phyloP scores from a whole-genome alignment of 2,113 vertebrate genomes.

The Alouatta palliata region DNA sequence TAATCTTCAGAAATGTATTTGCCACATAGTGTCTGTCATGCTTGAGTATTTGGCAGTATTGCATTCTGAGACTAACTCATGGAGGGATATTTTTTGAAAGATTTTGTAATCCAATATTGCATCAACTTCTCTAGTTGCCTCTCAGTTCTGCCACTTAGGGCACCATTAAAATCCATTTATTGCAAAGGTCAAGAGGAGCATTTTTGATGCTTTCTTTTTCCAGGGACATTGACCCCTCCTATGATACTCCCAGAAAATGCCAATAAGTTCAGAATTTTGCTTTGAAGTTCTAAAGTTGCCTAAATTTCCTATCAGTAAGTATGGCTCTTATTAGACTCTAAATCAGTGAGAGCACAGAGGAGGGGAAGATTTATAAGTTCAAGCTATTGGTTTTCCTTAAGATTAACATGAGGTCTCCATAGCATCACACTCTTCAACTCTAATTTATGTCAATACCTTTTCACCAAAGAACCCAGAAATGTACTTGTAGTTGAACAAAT shows the following conservation, averaged over 20 bases:
- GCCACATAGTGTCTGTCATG: neutral
- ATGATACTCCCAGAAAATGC: neutral
- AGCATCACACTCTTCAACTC: neutral
- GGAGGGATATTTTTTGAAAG: neutral
- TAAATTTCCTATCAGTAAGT: neutral
- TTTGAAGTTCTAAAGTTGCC: neutral
- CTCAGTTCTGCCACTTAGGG: neutral
- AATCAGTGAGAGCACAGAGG: neutral
- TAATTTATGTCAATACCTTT: neutral
- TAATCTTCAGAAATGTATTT: neutral
- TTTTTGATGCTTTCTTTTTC: neutral
- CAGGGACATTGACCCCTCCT: neutral
- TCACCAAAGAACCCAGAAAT: neutral
- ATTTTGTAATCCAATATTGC: neutral
- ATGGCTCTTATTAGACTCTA: neutral
- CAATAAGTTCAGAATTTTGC: neutral
- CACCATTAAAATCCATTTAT: neutral
- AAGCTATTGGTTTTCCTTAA: neutral
- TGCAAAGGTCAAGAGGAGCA: neutral
- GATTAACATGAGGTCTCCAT: neutral
- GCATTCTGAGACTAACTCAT: neutral
- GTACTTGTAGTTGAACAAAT: neutral
- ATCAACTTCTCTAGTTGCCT: neutral
- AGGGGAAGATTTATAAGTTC: neutral
- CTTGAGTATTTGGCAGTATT: neutral